Evolutionary conservation across 1,140 invertebrate species (phyloP), one percentile per base, ranked within the genome.

Genomic region (Panagrolaimus sp.): DNA sequence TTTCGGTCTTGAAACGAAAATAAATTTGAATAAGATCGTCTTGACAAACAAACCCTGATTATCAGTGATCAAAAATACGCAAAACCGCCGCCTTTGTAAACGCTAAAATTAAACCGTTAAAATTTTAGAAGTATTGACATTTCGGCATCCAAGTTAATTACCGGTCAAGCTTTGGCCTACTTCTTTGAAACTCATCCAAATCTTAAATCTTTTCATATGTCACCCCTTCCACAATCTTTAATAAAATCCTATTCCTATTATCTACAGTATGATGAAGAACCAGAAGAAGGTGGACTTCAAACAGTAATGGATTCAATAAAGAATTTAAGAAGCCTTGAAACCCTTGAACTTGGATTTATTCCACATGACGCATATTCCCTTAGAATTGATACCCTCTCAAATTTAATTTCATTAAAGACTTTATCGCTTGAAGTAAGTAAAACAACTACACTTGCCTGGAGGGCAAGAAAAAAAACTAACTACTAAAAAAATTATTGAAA

Each of bases 81-180:
- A n/a, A n/a, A n/a, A n/a, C n/a, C n/a, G n/a, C n/a, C n/a, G n/a
- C n/a, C n/a, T n/a, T n/a, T n/a, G n/a, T n/a, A n/a, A n/a, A n/a
- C n/a, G n/a, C n/a, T n/a, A 12, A 32, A 68, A 6, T 8, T 6
- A 0, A 6, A 38, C 17, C 17, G 6, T 12, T 12, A 10, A 69
- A 9, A 15, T 45, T 73, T 76, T 43, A 74, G 74, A 63, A 43
- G n/a, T 38, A 43, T 76, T 21, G 73, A 74, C 43, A 17, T 74
- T 43, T 77, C 75, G 28, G 67, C 52, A 24, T 38, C 43, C 10
- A 43, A 17, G 10, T 43, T 62, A 28, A n/a, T 74, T 12, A 28
- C 32, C 21, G 15, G 69, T 17, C 70, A 76, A n/a, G 44, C 46
- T 8, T 46, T 74, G 12, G 55, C 44, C n/a, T 44, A 43, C 21